A percentile compares a stretch with the other conserved stretches of the same genome.
Evolutionary conservation across 2,113 vertebrate genomes (phyloP).

Genomic region (Salvelinus namaycush): DNA sequence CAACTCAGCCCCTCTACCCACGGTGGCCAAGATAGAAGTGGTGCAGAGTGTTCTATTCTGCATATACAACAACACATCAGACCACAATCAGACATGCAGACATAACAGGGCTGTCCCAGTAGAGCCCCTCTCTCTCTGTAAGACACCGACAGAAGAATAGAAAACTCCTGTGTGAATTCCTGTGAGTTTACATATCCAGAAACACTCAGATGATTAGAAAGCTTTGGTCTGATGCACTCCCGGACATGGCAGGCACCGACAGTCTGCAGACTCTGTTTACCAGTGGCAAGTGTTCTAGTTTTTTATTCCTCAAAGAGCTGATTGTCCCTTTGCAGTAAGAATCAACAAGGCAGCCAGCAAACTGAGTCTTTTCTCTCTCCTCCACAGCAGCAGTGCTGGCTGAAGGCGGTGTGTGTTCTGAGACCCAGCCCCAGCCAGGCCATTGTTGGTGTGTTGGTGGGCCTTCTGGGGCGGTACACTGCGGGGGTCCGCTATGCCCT

Average conservation of each 20-base stretch:
- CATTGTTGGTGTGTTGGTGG: conserved; percentile 76
- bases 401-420: conserved; percentile 86
- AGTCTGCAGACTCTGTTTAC: conserved; percentile 1
- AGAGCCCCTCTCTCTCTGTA: not conserved
- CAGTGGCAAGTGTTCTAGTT: not conserved
- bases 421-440: conserved; percentile 79
- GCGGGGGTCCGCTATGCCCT: conserved; percentile 82
- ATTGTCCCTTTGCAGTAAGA: not conserved
- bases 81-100: conserved; percentile 44
- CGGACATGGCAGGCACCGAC: not conserved
- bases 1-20: conserved; percentile 27
- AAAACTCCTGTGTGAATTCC: conserved; percentile 25
- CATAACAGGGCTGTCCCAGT: conserved; percentile 46
- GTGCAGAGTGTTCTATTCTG: conserved; percentile 27
- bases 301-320: conserved; percentile 2
- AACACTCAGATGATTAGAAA: conserved; percentile 7
- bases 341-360: not conserved
- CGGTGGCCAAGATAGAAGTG: conserved; percentile 18
- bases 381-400: conserved; percentile 48
- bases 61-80: conserved; percentile 25
- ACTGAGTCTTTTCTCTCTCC: not conserved
- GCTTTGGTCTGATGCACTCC: not conserved
- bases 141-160: conserved; percentile 12
- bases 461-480: conserved; percentile 85
- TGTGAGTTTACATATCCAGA: conserved; percentile 11